Conservation (phyloP, 2,888 invertebrate genomes). For the Chloroclystis v-ata region DNA sequence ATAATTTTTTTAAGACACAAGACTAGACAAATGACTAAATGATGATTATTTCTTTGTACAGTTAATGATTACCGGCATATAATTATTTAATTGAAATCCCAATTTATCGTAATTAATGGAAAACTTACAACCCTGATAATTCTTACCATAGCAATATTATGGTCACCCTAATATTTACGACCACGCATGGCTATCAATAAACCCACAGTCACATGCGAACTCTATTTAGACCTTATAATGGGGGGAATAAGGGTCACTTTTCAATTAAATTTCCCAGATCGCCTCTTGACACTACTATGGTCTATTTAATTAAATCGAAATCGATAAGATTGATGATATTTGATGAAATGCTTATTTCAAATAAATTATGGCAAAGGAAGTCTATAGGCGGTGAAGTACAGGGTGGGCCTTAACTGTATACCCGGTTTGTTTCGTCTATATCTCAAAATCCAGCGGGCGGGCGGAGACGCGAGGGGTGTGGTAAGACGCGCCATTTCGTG, state of each 20-base stretch:
- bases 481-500: no score
- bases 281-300: slow-evolving; percentile 17
- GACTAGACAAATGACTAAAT: no score
- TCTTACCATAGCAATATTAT: background rate
- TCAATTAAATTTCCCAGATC: slow-evolving; percentile 7
- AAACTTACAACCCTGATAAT: slow-evolving; percentile 5
- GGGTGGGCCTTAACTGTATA: no score
- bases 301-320: slow-evolving; percentile 19
- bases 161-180: slow-evolving; percentile 16
- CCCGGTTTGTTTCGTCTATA: no score
- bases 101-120: no score
- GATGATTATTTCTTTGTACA: no score
- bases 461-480: no score
- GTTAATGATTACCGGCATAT: no score
- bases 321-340: slow-evolving; percentile 18
- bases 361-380: slow-evolving; percentile 4
- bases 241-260: slow-evolving; percentile 9
- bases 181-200: slow-evolving; percentile 25
- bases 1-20: no score
- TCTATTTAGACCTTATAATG: slow-evolving; percentile 8
- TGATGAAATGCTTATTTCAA: slow-evolving; percentile 2
- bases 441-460: no score
- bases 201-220: slow-evolving; percentile 14
- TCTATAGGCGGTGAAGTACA: no score
- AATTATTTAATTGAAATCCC: no score